Evolutionary conservation across 2,888 invertebrate genomes (phyloP).

Genomic region (Polydrusus cervinus): DNA sequence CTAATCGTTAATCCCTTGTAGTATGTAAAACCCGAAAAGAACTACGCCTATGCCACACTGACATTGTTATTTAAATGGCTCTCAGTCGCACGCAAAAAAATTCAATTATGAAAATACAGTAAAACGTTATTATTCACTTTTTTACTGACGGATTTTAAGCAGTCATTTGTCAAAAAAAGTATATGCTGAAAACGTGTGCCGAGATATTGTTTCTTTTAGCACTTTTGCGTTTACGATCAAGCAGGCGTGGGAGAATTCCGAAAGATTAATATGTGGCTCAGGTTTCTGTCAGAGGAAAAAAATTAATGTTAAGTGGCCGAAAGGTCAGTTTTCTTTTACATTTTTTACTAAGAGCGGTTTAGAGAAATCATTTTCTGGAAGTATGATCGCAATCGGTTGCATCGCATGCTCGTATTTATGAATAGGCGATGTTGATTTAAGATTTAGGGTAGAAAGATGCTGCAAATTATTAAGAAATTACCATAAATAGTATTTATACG

Average conservation of each 20-base stretch:
- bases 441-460: too few relatives aligned
- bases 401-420: too few relatives aligned
- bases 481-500: too few relatives aligned
- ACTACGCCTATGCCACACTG: not conserved
- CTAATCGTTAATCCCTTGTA: too few relatives aligned
- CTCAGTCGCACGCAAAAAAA: constrained; percentile 5
- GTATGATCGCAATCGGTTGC: too few relatives aligned
- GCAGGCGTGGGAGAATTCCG: constrained; percentile 3
- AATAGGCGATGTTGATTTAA: too few relatives aligned
- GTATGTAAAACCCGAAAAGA: too few relatives aligned
- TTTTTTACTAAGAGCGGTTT: not conserved
- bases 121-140: constrained; percentile 4
- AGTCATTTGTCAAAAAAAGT: constrained; percentile 14
- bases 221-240: constrained; percentile 14
- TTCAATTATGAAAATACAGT: constrained; percentile 8
- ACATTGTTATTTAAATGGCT: constrained; percentile 1
- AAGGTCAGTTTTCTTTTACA: constrained; percentile 32
- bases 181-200: constrained; percentile 7
- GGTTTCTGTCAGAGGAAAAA: constrained; percentile 39
- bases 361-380: too few relatives aligned
- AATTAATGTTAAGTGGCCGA: constrained; percentile 23
- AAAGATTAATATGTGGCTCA: constrained; percentile 48
- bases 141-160: not conserved
- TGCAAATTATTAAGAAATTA: too few relatives aligned
- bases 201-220: constrained; percentile 9